Conservation (phyloP, 2,113 vertebrate genomes). For the Reinhardtius hippoglossoides region DNA sequence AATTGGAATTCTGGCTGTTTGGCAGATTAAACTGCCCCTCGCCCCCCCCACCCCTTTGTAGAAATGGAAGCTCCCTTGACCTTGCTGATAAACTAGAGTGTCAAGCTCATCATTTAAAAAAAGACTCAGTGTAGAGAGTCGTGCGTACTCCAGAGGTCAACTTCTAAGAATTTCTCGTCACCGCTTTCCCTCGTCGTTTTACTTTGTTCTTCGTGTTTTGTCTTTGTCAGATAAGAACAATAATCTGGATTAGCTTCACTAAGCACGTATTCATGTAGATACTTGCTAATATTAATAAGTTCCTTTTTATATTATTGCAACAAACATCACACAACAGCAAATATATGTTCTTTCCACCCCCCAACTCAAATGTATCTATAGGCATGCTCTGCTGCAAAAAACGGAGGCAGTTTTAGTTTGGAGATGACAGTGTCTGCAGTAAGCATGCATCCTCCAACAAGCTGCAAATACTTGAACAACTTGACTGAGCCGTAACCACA, state of each 20-base stretch:
- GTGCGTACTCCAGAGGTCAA: conserved; percentile 4
- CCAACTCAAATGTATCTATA: neutral
- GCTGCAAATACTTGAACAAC: conserved; percentile 30
- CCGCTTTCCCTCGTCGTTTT: neutral
- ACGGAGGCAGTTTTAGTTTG: conserved; percentile 34
- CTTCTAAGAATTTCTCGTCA: conserved; percentile 21
- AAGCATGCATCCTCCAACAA: conserved; percentile 63
- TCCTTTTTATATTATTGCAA: neutral
- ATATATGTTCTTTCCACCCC: neutral
- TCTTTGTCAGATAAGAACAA: neutral
- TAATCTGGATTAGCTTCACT: neutral
- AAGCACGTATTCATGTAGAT: neutral
- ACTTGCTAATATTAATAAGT: neutral
- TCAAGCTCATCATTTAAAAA: conserved; percentile 50
- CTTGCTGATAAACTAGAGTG: conserved; percentile 62
- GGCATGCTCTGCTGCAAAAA: conserved; percentile 51
- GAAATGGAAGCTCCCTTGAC: conserved; percentile 51
- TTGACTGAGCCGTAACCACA: conserved; percentile 56
- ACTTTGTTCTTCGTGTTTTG: neutral
- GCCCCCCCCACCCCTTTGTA: conserved; percentile 1
- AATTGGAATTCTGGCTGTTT: conserved; percentile 62
- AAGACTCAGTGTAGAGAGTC: conserved; percentile 11
- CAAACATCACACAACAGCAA: neutral
- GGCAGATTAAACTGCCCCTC: conserved; percentile 43
- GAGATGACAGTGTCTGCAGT: conserved; percentile 35